These are phyloP conservation scores for Sycophila texana DNA, from an alignment of 2,888 invertebrate species.

Conservation along the genomic window DNA sequence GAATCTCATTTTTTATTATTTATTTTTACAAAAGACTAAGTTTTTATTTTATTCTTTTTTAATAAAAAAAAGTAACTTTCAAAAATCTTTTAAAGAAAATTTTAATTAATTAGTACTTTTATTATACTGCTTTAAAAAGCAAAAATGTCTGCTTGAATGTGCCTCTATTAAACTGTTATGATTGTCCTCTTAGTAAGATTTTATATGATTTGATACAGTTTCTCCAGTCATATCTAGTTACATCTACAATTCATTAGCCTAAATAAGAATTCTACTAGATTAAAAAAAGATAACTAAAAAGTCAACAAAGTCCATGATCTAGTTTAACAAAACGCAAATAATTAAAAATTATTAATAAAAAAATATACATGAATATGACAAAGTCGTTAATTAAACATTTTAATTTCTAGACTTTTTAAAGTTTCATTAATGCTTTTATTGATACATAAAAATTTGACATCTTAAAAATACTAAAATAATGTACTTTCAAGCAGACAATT, in stretches of 20 bases:
- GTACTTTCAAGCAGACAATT: conserved; percentile 24
- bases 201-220: conserved; percentile 1
- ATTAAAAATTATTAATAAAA: conserved; percentile 15
- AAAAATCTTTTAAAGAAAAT: not conserved
- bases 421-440: conserved; percentile 7
- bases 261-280: conserved; percentile 20
- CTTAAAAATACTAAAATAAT: conserved; percentile 22
- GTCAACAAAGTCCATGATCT: conserved; percentile 26
- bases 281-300: conserved; percentile 24
- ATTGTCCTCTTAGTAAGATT: conserved; percentile 30
- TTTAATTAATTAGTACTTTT: not conserved
- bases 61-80: not conserved
- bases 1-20: conserved; percentile 27
- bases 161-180: conserved; percentile 42
- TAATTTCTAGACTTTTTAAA: not conserved
- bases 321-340: not conserved
- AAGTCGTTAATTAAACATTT: conserved; percentile 15
- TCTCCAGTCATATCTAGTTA: conserved; percentile 39
- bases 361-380: not conserved
- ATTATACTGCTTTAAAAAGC: conserved; percentile 12
- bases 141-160: conserved; percentile 34
- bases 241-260: conserved; percentile 22
- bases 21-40: conserved; percentile 11
- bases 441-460: conserved; percentile 9
- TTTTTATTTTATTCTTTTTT: not conserved